Evolutionary conservation across 2,113 vertebrate genomes (phyloP).

Genomic region (Uria lomvia): DNA sequence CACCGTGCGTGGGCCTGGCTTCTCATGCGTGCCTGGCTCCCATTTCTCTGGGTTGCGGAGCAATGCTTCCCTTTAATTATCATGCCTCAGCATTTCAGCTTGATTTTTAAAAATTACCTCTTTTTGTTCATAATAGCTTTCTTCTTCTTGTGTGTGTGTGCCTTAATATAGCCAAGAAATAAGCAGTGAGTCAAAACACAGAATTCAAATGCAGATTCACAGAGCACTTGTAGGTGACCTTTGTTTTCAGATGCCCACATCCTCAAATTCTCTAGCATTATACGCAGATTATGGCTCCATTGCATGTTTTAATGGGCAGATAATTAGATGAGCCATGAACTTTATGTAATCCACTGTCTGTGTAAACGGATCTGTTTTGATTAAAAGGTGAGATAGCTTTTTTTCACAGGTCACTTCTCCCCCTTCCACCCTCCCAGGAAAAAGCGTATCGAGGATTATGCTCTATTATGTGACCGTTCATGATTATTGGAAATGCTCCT

Average conservation of each 20-base stretch:
- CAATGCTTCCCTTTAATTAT: background rate
- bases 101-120: background rate
- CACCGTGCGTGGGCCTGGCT: rapidly evolving
- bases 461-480: background rate
- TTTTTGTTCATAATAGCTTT: background rate
- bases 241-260: background rate
- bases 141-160: background rate
- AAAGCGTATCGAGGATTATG: rapidly evolving
- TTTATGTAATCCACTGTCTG: background rate
- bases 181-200: background rate
- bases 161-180: background rate
- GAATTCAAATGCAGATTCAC: background rate
- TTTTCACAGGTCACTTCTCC: background rate
- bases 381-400: conserved; percentile 10
- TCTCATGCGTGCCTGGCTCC: background rate
- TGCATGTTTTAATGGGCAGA: background rate
- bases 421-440: background rate
- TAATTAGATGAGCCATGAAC: conserved; percentile 18
- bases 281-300: background rate
- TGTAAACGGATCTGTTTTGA: background rate
- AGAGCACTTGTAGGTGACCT: background rate
- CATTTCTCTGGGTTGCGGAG: background rate
- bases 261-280: background rate
- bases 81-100: background rate
- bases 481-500: background rate